Conservation (phyloP, 2,888 invertebrate species). For the Drosophila koepferae region DNA sequence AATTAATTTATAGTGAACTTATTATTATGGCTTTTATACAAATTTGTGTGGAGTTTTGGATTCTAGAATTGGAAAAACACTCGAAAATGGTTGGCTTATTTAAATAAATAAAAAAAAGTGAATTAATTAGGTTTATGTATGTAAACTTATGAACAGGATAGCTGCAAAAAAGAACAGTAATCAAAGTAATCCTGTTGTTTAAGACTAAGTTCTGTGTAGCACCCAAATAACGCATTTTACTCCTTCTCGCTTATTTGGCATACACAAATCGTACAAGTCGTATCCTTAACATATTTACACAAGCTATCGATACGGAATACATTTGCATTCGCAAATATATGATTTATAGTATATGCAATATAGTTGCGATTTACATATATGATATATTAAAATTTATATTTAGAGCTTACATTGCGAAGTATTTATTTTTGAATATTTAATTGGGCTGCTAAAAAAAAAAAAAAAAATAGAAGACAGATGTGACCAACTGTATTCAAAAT, state of each 20-base stretch:
- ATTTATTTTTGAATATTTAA: slow-evolving; percentile 8
- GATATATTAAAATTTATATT: slow-evolving; percentile 13
- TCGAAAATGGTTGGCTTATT: slow-evolving; percentile 26
- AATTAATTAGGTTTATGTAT: slow-evolving; percentile 7
- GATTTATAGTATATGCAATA: slow-evolving; percentile 14
- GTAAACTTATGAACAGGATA: slow-evolving; percentile 32
- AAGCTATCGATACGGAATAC: slow-evolving; percentile 14
- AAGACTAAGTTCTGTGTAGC: slow-evolving; percentile 43
- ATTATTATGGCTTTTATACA: slow-evolving; percentile 80
- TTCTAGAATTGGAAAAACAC: slow-evolving; percentile 10
- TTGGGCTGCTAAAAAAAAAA: slow-evolving; percentile 20
- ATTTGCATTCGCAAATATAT: slow-evolving; percentile 4
- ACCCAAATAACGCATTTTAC: slow-evolving; percentile 37
- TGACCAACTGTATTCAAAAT: slow-evolving; percentile 41
- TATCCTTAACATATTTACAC: slow-evolving; percentile 51
- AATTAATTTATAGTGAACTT: slow-evolving; percentile 75
- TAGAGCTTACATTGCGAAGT: slow-evolving; percentile 1
- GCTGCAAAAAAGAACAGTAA: slow-evolving; percentile 32
- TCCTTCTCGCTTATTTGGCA: slow-evolving; percentile 41
- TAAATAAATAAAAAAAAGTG: slow-evolving; percentile 54
- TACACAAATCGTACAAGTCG: slow-evolving; percentile 25
- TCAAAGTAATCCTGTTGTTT: not conserved
- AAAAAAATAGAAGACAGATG: slow-evolving; percentile 13
- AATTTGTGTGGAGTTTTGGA: slow-evolving; percentile 41
- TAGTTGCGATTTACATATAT: slow-evolving; percentile 21